phyloP scores from a whole-genome alignment of 1,140 invertebrate species.

The Diachasma alloeum region DNA sequence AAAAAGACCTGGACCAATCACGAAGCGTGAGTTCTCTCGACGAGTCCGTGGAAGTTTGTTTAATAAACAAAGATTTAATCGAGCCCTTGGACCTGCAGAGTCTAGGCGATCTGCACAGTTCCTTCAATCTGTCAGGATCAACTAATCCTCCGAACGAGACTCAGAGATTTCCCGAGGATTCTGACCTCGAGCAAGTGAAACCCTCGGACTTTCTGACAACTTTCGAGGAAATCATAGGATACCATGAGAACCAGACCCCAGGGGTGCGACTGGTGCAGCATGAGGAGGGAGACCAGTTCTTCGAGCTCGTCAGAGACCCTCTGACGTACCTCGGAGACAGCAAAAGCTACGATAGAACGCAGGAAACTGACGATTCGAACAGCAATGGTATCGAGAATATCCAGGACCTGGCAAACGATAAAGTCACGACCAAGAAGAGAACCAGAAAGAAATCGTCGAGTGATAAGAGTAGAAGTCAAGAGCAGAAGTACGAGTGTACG shows the following conservation, averaged over 20 bases:
- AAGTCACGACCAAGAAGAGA: conserved; percentile 9
- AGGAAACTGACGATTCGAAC: conserved; percentile 16
- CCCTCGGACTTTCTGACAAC: neutral
- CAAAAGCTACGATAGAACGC: neutral
- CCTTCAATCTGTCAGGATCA: neutral
- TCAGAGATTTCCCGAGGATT: neutral
- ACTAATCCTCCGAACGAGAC: neutral
- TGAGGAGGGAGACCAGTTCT: conserved; percentile 47
- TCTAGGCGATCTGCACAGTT: neutral
- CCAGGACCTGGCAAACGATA: conserved; percentile 4
- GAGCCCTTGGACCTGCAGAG: neutral
- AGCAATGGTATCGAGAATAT: conserved; percentile 28
- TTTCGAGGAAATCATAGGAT: neutral
- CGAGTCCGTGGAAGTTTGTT: neutral
- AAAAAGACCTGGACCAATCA: conserved; percentile 34
- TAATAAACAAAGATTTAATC: neutral
- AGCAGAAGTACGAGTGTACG: conserved; percentile 49
- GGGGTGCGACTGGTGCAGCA: conserved; percentile 41
- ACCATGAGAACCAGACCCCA: conserved; percentile 15
- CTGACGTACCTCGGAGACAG: conserved; percentile 24
- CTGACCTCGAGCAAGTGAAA: neutral
- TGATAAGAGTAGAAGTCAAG: conserved; percentile 13
- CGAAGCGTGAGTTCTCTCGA: neutral
- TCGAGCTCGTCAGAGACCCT: conserved; percentile 45
- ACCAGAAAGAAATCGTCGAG: neutral